Conservation (phyloP, 2,113 vertebrate species). For the Amphiprion percula region DNA sequence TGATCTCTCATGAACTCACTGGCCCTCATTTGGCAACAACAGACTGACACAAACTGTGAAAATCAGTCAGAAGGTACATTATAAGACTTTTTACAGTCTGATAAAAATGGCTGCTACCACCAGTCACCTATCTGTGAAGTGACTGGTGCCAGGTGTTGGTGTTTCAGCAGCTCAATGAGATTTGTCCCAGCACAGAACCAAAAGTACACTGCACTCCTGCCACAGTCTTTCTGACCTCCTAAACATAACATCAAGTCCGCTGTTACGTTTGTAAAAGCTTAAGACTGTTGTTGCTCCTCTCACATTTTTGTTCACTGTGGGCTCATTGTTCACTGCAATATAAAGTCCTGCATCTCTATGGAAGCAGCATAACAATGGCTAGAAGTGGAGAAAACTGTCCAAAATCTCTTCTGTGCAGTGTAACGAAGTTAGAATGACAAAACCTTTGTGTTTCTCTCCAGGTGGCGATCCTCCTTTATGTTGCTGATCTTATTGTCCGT, state of each 20-base stretch:
- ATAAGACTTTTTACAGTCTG: conserved; percentile 13
- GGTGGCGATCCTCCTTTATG: conserved; percentile 92
- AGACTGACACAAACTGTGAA: conserved; percentile 29
- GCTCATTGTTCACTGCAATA: no score
- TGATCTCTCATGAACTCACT: conserved; percentile 20
- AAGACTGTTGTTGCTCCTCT: no score
- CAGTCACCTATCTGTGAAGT: conserved; percentile 53
- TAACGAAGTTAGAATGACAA: no score
- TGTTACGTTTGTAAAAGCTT: not conserved
- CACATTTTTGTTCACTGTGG: no score
- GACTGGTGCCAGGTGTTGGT: conserved; percentile 36
- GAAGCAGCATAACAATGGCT: no score
- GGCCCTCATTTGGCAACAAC: conserved; percentile 17
- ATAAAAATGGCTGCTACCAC: conserved; percentile 28
- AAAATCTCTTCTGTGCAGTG: no score
- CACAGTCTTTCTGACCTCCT: conserved; percentile 8
- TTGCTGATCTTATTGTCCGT: conserved; percentile 92
- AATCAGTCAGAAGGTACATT: conserved; percentile 25
- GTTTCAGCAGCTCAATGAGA: conserved; percentile 41
- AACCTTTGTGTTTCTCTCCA: conserved; percentile 58
- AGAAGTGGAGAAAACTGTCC: no score
- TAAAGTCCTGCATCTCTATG: no score
- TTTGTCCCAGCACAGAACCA: conserved; percentile 22
- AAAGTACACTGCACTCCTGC: conserved; percentile 7
- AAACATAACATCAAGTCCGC: not conserved